Percentiles rank a stretch among this genome's conserved stretches.
phyloP scores from a whole-genome alignment of 2,797 vertebrate species.

The Urosaurus nigricauda region DNA sequence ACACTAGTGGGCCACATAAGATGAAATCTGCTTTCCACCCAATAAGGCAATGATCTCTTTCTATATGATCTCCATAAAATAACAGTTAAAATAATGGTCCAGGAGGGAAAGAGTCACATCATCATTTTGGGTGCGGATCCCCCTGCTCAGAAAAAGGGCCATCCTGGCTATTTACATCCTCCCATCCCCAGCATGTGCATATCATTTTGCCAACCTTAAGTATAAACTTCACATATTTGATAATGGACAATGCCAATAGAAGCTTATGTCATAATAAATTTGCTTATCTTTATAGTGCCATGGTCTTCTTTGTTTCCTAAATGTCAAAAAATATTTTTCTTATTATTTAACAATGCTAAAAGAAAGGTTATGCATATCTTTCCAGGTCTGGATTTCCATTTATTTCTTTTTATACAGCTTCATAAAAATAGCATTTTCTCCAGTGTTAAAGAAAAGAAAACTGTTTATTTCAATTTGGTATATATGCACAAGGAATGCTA shows the following conservation, averaged over 20 bases:
- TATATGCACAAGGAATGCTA: neutral
- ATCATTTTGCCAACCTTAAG: neutral
- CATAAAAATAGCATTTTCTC: neutral
- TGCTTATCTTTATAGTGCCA: neutral
- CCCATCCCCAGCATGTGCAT: neutral
- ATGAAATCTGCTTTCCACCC: neutral
- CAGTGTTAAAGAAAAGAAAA: conserved; percentile 17
- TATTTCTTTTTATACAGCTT: neutral
- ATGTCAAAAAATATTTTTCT: neutral
- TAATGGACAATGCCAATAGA: neutral
- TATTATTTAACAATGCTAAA: neutral
- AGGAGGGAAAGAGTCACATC: too few species aligned
- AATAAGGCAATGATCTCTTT: neutral
- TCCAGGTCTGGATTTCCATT: neutral
- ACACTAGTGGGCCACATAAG: neutral
- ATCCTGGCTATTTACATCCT: neutral
- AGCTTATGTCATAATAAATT: neutral
- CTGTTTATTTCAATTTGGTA: neutral
- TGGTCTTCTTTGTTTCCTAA: neutral
- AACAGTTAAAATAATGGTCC: too few species aligned
- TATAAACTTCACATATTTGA: neutral
- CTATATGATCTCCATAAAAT: neutral
- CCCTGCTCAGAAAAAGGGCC: too few species aligned
- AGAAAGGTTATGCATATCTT: neutral
- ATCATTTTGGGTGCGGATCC: too few species aligned